Evolutionary conservation across 2,113 vertebrate genomes (phyloP), one percentile per base, ranked within the genome.

Genomic region (Pygathrix nemaeus): DNA sequence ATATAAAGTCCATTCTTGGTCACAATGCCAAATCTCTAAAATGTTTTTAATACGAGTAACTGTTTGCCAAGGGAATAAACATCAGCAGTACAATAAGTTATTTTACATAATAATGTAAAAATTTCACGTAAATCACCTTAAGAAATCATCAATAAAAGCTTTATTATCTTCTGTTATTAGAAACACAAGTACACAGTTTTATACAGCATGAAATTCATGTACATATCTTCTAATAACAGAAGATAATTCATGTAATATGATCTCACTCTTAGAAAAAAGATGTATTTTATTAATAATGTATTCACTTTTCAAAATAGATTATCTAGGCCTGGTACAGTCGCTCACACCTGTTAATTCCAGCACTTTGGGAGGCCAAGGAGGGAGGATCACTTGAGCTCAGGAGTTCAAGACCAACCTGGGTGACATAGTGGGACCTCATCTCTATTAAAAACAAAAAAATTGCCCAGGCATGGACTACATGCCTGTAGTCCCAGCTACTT

Each of bases 51-150:
- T 61, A 45, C 12, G 89, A 80, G 38, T 92, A 38, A 78, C 82
- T 90, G 72, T 91, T 96, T 94, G 32, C 40, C 89, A 93, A 81
- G 17, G 30, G 14, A 94, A 78, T 95, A 94, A 88, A 85, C 1
- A 84, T 21, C 45, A 72, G 3, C 13, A 81, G 23, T 59, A 45
- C n/a, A 88, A 52, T 59, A 57, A 70, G 83, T n/a, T 55, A 85
- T 84, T 93, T 76, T 86, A 52, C n/a, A 38, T 25, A 85, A 57
- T 35, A 38, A 93, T 91, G 11, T 81, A 81, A 94, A 93, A 91
- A 9, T 72, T 96, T 96, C 45, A 59, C 70, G 45, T 66, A 40
- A 90, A 17, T 59, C 57, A 64, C 27, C 73, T 59, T 72, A 93
- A 88, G 20, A 94, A 94, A 88, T 80, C 50, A 40, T 57, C 52